These are phyloP conservation scores for Phrynocephalus guinanensis DNA, from an alignment of 2,797 vertebrate species.

Conservation along the genomic window DNA sequence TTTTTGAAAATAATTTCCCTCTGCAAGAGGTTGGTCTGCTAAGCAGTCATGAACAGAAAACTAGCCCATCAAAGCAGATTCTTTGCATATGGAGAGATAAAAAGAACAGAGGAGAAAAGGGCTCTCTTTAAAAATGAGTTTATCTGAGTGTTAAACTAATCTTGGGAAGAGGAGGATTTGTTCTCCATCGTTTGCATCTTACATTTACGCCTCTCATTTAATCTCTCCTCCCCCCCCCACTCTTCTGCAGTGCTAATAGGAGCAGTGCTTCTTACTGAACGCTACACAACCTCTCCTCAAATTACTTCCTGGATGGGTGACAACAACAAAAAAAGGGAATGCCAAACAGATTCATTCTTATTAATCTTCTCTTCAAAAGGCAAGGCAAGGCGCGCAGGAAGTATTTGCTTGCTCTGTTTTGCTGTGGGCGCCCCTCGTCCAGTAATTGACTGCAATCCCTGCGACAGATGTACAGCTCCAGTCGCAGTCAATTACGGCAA, in stretches of 20 bases:
- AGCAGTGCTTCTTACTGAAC: constrained; percentile 48
- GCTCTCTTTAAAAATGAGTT: constrained; percentile 18
- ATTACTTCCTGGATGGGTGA: constrained; percentile 16
- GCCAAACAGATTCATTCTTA: constrained; percentile 21
- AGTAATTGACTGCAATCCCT: constrained; percentile 50
- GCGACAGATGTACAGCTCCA: constrained; percentile 21
- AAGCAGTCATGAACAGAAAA: constrained; percentile 24
- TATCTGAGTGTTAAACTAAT: constrained; percentile 39
- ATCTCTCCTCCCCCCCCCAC: constrained; percentile 19
- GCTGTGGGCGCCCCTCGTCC: constrained; percentile 1
- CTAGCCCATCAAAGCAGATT: constrained; percentile 35
- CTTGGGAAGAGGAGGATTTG: constrained; percentile 47
- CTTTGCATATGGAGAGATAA: constrained; percentile 1
- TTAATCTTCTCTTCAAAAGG: constrained; percentile 21
- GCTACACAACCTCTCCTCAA: constrained; percentile 45
- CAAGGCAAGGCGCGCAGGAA: constrained; percentile 31
- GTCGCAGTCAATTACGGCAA: constrained; percentile 46
- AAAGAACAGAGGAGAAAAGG: constrained; percentile 1
- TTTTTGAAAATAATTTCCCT: constrained; percentile 33
- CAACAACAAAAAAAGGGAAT: constrained; percentile 27
- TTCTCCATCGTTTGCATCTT: constrained; percentile 53
- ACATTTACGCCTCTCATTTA: constrained; percentile 49
- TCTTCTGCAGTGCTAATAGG: constrained; percentile 54
- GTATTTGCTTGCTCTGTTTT: background rate
- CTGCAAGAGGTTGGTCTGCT: background rate